Evolutionary conservation across 2,797 vertebrate species (phyloP), one percentile per base, ranked within the genome.

Genomic region (Pseudomugil gertrudae): DNA sequence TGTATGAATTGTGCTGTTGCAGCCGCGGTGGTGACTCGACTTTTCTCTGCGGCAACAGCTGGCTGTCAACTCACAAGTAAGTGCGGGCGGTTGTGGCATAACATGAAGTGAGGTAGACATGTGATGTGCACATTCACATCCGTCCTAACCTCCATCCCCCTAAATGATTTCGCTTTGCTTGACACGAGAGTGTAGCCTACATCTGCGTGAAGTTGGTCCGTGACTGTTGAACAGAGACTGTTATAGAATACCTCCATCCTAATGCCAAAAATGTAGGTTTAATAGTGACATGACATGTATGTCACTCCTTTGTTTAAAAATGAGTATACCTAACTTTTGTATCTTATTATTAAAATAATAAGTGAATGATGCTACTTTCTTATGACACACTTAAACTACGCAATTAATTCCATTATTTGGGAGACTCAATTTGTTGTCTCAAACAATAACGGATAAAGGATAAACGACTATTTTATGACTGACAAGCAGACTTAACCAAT

Each of bases 401-500:
- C 55, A 15, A 21, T 32, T 67, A 21, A 11, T 50, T 63, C 67
- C 50, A 19, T 65, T 38, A 13, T n/a, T 72, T 43, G 68, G 11
- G n/a, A 56, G 1, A 60, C 66, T 80, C 40, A 36, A 72, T 79
- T 78, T 69, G 81, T 80, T 80, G 78, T 87, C 71, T 82, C 57
- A 61, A 74, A 85, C 78, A 72, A 72, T 77, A 84, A 87, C 83
- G 79, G 80, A 88, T 78, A 71, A 75, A 59, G 87, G 87, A 91
- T 92, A 91, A 91, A 90, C 89, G 83, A 79, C 74, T 79, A 68
- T 67, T 70, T 78, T 84, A 74, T 93, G 92, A 94, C 77, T 92
- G 92, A 93, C 93, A 93, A 72, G 78, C 57, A 75, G 66, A 78
- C 4, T 84, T 78, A 89, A 90, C 92, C 93, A 93, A 89, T 94